These are phyloP conservation scores for Aurelia coerulea DNA, from an alignment of 30 jellyfish, hydroid and myxozoan species.

Conservation along the genomic window DNA sequence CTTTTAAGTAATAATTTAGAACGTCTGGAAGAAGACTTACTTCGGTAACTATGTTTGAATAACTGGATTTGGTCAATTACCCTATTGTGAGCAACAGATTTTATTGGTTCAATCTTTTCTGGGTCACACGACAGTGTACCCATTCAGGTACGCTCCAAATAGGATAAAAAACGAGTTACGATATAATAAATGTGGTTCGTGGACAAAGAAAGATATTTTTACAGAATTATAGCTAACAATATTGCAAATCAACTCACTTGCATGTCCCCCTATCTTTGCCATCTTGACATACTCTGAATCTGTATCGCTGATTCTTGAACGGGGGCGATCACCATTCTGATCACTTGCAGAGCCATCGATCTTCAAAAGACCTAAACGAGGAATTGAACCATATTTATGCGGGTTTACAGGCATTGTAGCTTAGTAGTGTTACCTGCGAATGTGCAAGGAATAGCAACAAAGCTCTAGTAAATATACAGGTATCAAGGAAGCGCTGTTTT, in stretches of 20 bases:
- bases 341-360: slow-evolving; percentile 45
- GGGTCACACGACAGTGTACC: no score
- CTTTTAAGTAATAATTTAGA: no score
- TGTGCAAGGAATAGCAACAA: background rate
- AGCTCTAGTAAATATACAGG: no score
- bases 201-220: background rate
- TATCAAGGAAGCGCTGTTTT: background rate
- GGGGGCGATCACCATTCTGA: slow-evolving; percentile 72
- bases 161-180: no score
- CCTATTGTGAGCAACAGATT: no score
- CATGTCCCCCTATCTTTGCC: slow-evolving; percentile 73
- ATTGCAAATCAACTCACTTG: slow-evolving; percentile 32
- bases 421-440: background rate
- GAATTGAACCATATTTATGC: slow-evolving; percentile 22
- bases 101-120: no score
- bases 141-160: no score
- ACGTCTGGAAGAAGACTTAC: no score
- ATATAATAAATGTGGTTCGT: no score
- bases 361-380: slow-evolving; percentile 61
- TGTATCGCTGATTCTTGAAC: slow-evolving; percentile 60
- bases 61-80: no score
- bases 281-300: slow-evolving; percentile 69
- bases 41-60: no score
- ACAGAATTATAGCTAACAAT: background rate
- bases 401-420: slow-evolving; percentile 1